Percentiles rank a stretch among this genome's conserved stretches.
Evolutionary conservation across 1,140 invertebrate genomes (phyloP).

Genomic region (Drosophila sechellia): DNA sequence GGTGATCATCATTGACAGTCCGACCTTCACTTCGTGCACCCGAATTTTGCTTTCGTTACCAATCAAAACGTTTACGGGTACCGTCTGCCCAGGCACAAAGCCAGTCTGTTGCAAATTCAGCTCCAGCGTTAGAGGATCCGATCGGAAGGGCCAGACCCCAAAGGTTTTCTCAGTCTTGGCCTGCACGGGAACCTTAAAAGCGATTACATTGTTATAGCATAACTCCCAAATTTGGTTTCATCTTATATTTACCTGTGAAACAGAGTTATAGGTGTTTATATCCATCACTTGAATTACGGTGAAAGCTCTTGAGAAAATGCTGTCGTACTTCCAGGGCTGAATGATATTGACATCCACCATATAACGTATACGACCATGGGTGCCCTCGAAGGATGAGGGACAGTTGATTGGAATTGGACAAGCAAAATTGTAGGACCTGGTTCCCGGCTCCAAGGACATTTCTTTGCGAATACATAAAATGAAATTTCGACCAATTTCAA

Average conservation of each 20-base stretch:
- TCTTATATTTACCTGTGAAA: conserved; percentile 37
- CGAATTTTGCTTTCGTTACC: conserved; percentile 85
- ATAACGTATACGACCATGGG: conserved; percentile 88
- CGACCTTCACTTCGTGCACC: conserved; percentile 85
- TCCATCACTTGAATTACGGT: conserved; percentile 90
- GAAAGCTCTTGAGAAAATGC: conserved; percentile 89
- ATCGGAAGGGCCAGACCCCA: conserved; percentile 67
- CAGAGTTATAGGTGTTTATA: conserved; percentile 86
- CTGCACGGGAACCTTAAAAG: conserved; percentile 28
- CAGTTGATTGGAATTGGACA: conserved; percentile 86
- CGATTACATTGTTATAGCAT: not conserved
- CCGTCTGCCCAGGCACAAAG: conserved; percentile 70
- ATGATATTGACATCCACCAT: conserved; percentile 88
- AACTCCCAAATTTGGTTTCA: too few relatives aligned
- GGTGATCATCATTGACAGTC: conserved; percentile 84
- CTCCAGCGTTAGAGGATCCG: conserved; percentile 57
- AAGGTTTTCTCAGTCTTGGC: conserved; percentile 66
- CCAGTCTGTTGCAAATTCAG: conserved; percentile 68
- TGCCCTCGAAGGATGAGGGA: conserved; percentile 90
- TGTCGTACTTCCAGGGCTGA: conserved; percentile 91
- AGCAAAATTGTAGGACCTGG: conserved; percentile 86
- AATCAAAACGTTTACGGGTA: conserved; percentile 57
- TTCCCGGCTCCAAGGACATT: conserved; percentile 77
- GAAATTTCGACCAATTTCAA: not conserved
- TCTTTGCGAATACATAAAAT: conserved; percentile 10